Conservation (phyloP, 2,113 vertebrate species). For the Columba livia region DNA sequence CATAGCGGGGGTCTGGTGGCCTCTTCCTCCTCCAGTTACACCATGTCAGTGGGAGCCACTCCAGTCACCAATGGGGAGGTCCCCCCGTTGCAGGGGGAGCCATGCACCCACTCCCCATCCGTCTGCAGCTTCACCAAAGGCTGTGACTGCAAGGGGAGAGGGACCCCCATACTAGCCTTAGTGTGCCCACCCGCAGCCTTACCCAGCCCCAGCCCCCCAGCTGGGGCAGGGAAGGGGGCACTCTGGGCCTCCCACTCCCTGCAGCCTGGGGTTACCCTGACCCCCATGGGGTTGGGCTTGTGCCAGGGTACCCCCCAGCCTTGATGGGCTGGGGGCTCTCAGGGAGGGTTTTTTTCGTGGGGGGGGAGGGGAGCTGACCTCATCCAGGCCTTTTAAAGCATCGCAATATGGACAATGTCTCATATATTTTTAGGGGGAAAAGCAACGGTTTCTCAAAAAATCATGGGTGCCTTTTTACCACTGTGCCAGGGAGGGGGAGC, state of each 20-base stretch:
- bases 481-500: neutral
- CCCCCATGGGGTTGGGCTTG: neutral
- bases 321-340: neutral
- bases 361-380: neutral
- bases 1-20: neutral
- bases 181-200: neutral
- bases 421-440: slow-evolving; percentile 5
- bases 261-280: neutral
- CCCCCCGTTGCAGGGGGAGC: fast-evolving
- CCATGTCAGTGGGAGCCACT: neutral
- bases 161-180: neutral
- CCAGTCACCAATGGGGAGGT: neutral
- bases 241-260: neutral
- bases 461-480: slow-evolving; percentile 38
- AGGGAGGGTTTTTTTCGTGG: neutral
- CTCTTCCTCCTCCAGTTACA: neutral
- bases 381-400: slow-evolving; percentile 4
- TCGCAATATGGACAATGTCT: neutral
- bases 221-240: neutral
- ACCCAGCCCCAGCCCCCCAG: neutral
- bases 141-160: neutral
- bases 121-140: neutral
- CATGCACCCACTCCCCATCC: neutral
- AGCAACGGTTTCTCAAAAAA: slow-evolving; percentile 25
- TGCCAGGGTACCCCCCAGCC: neutral